Evolutionary conservation across 2,113 vertebrate species (phyloP), one percentile per base, ranked within the genome.

Genomic region (Calyptommatus sinebrachiatus): DNA sequence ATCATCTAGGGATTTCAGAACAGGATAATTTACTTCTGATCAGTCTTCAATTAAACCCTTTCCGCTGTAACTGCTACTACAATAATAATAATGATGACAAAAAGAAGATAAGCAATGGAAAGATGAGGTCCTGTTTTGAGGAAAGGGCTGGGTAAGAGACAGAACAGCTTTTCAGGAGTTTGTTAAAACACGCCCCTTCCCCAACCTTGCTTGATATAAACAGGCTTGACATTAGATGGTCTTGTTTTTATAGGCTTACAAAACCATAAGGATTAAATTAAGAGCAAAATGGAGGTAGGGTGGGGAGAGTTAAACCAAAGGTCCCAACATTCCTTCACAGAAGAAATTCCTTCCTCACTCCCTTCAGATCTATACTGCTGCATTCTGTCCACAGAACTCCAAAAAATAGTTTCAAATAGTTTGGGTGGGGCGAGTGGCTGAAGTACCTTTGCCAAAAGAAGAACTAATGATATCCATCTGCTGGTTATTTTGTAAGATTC

Each of bases 241-340:
- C 76, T 81, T 74, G 73, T 22, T 84, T 86, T 79, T 76, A 83
- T 73, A 76, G 81, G 81, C 63, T 61, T 10, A 1, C 50, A 82
- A 89, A 50, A 68, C 1, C 0, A 35, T 83, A 85, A 78, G 18
- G 79, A 80, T 70, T 76, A 76, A 75, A 81, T 82, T 73, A 8
- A 53, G 78, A 77, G 76, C 76, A 72, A 69, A 70, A 28, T 67
- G 48, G 20, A 63, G 18, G 46, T 22, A 16, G 71, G 31, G 26
- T 50, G 73, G 66, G 28, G 65, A 66, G 53, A 73, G 53, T 61
- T 31, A 80, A 60, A 81, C 71, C 63, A 26, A 1, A 41, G 72
- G 73, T 76, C 82, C 86, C 88, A 12, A 83, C 87, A 87, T 90
- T 89, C 88, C 88, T 90, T 89, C 86, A 85, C 81, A 88, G 80